phyloP scores from a whole-genome alignment of 1,140 invertebrate genomes.

The Bathynomus jamesi region DNA sequence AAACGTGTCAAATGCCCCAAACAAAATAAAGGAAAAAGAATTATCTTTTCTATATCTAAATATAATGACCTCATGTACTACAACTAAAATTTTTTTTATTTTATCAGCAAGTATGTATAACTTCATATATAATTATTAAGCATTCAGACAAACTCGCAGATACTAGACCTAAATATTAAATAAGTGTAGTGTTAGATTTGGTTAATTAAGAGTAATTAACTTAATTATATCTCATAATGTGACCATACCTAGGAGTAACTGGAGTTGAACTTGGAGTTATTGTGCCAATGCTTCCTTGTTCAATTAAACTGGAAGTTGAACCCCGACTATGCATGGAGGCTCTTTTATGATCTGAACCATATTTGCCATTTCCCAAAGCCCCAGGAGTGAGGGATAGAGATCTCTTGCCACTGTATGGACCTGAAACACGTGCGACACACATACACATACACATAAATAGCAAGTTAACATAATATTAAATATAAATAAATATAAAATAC shows the following conservation, averaged over 20 bases:
- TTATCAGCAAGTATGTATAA: too few relatives aligned
- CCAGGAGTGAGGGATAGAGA: constrained; percentile 41
- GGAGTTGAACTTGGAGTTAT: constrained; percentile 68
- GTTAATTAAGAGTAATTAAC: too few relatives aligned
- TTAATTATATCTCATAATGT: too few relatives aligned
- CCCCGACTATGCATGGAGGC: constrained; percentile 82
- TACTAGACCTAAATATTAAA: not conserved
- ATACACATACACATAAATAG: not conserved
- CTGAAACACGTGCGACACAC: not conserved
- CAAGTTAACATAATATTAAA: not conserved
- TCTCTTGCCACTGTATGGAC: constrained; percentile 6
- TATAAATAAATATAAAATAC: not conserved
- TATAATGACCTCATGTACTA: too few relatives aligned
- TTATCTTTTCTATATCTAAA: too few relatives aligned
- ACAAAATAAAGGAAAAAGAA: too few relatives aligned
- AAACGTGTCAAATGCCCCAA: too few relatives aligned
- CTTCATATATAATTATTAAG: too few relatives aligned
- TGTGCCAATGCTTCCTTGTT: constrained; percentile 56
- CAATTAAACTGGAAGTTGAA: constrained; percentile 72
- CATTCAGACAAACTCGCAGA: too few relatives aligned
- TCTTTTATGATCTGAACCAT: constrained; percentile 51
- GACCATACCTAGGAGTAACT: constrained; percentile 63
- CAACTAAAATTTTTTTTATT: too few relatives aligned
- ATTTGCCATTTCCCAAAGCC: constrained; percentile 34
- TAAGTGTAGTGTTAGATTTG: too few relatives aligned